phyloP scores from a whole-genome alignment of 2,113 vertebrate species.

The Xiphophorus couchianus region DNA sequence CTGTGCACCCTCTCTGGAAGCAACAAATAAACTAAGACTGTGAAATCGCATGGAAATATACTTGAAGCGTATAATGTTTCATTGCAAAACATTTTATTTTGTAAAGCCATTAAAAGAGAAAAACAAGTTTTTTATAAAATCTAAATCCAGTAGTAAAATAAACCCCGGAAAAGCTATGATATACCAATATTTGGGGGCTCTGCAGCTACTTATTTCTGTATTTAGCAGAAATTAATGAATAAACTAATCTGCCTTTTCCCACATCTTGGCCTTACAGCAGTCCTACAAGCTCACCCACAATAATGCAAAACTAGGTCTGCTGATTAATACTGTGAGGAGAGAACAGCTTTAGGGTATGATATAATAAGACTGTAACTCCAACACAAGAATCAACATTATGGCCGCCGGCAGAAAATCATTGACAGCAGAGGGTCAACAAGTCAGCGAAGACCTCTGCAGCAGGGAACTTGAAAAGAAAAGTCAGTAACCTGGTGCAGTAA shows the following conservation, averaged over 20 bases:
- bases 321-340: background rate
- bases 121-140: background rate
- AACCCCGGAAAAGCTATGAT: background rate
- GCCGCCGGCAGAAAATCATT: no score
- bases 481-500: background rate
- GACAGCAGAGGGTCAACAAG: no score
- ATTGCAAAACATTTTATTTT: background rate
- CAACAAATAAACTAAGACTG: background rate
- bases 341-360: no score
- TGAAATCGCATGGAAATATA: background rate
- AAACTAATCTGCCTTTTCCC: background rate
- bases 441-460: no score
- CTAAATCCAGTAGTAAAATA: background rate
- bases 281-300: background rate
- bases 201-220: no score
- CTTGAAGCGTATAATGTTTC: background rate
- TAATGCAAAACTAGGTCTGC: background rate
- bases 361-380: no score
- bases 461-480: no score
- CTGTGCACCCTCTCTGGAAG: background rate
- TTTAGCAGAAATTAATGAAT: background rate
- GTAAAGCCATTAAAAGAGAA: background rate
- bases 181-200: no score
- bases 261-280: background rate
- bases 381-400: no score